phyloP scores from a whole-genome alignment of 2,113 vertebrate genomes.

The Ardeotis arabs region DNA sequence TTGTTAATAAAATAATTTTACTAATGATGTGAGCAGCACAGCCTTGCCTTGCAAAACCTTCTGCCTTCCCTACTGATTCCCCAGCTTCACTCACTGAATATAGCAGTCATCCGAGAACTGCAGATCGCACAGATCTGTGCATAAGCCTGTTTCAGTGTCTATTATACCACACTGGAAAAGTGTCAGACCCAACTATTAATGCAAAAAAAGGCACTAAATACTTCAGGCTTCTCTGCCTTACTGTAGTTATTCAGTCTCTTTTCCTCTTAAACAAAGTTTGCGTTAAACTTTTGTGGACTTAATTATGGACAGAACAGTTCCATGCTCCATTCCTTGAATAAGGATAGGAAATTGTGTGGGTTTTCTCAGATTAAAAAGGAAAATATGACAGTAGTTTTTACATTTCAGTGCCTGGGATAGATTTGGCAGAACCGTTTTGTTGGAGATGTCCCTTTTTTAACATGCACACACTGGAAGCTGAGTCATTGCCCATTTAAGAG shows the following conservation, averaged over 20 bases:
- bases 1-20: not conserved
- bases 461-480: not conserved
- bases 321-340: not conserved
- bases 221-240: not conserved
- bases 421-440: not conserved
- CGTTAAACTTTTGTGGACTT: not conserved
- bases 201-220: not conserved
- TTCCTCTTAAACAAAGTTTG: not conserved
- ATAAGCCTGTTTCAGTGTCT: not conserved
- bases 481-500: not conserved
- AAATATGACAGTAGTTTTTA: not conserved
- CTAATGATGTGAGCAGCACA: not conserved
- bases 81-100: not conserved
- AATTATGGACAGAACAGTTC: not conserved
- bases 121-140: not conserved
- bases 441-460: too few relatives aligned
- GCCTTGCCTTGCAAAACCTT: not conserved
- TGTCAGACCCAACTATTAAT: not conserved
- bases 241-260: not conserved
- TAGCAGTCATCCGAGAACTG: not conserved
- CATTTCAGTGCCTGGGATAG: not conserved
- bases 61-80: not conserved
- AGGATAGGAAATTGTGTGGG: not conserved
- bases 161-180: accelerated
- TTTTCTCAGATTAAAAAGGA: not conserved